phyloP scores from a whole-genome alignment of 2,797 vertebrate genomes.

The Aphelocoma californica region DNA sequence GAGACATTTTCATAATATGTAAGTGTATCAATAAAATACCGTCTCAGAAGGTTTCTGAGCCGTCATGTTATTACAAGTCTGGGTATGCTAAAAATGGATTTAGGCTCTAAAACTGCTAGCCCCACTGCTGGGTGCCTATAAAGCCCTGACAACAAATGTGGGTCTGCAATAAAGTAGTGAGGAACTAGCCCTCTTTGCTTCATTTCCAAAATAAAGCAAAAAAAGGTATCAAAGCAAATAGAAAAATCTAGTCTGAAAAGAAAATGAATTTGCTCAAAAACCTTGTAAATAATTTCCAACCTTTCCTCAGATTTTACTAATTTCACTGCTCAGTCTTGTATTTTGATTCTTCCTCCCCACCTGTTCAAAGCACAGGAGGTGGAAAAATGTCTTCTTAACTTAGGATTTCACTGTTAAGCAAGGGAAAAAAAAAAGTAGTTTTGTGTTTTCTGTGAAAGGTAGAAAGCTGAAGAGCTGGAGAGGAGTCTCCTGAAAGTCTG shows the following conservation, averaged over 20 bases:
- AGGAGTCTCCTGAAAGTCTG: not conserved
- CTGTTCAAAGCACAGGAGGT: not conserved
- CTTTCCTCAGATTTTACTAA: not conserved
- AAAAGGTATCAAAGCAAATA: not conserved
- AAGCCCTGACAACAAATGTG: not conserved
- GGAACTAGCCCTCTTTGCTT: not conserved
- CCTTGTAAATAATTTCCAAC: not conserved
- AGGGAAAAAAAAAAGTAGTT: not conserved
- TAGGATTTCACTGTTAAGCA: not conserved
- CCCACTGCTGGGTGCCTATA: slow-evolving; percentile 19
- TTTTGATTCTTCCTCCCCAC: not conserved
- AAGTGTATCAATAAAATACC: not conserved
- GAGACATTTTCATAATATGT: not conserved
- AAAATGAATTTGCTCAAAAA: not conserved
- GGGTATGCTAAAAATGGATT: slow-evolving; percentile 42
- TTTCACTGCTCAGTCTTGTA: not conserved
- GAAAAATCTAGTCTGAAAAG: not conserved
- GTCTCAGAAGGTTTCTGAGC: not conserved
- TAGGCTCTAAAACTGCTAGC: not conserved
- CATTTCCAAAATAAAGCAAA: not conserved
- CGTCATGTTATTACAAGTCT: slow-evolving; percentile 44
- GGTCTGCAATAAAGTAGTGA: not conserved
- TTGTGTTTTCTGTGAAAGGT: not conserved
- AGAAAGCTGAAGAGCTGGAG: not conserved
- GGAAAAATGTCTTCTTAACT: not conserved